Base-by-base conservation (phyloP, 1,140 invertebrate species). In the Calephelis virginiensis region DNA sequence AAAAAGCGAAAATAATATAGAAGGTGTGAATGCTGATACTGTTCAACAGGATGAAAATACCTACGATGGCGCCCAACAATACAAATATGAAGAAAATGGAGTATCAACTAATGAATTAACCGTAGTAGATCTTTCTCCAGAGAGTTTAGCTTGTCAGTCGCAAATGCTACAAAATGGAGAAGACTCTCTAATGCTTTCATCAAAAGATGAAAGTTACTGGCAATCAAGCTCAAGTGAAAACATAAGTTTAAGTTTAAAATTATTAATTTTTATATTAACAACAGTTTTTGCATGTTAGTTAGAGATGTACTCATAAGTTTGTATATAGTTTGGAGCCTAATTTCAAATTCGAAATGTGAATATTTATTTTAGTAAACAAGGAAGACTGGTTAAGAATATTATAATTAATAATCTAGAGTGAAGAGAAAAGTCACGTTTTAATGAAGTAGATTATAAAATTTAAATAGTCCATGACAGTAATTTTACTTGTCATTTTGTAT, bases 111-210 rank as follows among this genome's bases (percentile, higher is more conserved):
- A 83, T 67, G 78, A 90, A 77, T 56, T 89, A 8, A 56, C 64
- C 12, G 66, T 88, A 61, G 74, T 86, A 3, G 78, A 83, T 63
- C 71, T 90, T 45, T 74, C 85, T 8, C 6, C 75, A 11, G 81
- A 89, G 63, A 73, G 74, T 28, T 63, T 90, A 46, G 76, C 75
- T 9, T 90, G 88, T 69, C 74, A 76, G 37, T 77, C 75, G 28
- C 74, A 86, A 69, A 43, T 79, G 8, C 64, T 75, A 1, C 79
- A 81, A 61, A 89, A 83, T 49, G 78, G 82, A 8, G 86, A 90
- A 79, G 88, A 90, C 61, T 89, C 88, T 0, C 60, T 89, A 38
- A 90, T 90, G 88, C 74, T 90, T 1, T 88, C 84, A 7, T 89
- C 88, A 12, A 87, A 88, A 76, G 83, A 87, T 11, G 85, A 87